These are phyloP conservation scores for Macrochelys suwanniensis DNA, from an alignment of 2,797 vertebrate species.

Conservation along the genomic window DNA sequence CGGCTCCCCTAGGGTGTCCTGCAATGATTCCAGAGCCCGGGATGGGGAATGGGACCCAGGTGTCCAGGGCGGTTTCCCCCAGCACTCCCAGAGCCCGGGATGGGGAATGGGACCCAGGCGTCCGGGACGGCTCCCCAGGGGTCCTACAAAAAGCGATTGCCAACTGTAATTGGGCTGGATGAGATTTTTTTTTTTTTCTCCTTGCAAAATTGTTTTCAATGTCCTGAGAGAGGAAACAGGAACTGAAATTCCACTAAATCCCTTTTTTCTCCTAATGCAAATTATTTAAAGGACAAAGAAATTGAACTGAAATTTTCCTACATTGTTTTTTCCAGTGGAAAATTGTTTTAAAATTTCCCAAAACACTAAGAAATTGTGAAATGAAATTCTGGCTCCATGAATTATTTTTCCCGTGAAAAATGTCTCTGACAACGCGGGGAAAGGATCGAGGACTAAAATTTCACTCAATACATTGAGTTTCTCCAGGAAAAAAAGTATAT, in stretches of 20 bases:
- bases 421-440: neutral
- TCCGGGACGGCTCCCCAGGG: neutral
- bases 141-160: too few relatives aligned
- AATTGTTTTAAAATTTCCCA: too few relatives aligned
- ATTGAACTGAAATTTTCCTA: neutral
- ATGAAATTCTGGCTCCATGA: neutral
- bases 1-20: too few relatives aligned
- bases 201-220: neutral
- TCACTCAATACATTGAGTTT: neutral
- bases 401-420: neutral
- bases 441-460: neutral
- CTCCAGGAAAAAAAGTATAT: neutral
- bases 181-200: neutral
- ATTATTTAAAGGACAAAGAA: neutral
- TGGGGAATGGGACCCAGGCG: neutral
- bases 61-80: neutral
- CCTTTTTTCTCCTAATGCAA: neutral
- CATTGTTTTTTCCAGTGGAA: too few relatives aligned
- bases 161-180: too few relatives aligned
- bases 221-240: neutral
- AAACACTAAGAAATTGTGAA: neutral
- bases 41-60: neutral
- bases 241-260: neutral
- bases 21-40: too few relatives aligned
- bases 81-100: neutral